These are phyloP conservation scores for Solea senegalensis DNA, from an alignment of 2,113 vertebrate species.

Conservation along the genomic window DNA sequence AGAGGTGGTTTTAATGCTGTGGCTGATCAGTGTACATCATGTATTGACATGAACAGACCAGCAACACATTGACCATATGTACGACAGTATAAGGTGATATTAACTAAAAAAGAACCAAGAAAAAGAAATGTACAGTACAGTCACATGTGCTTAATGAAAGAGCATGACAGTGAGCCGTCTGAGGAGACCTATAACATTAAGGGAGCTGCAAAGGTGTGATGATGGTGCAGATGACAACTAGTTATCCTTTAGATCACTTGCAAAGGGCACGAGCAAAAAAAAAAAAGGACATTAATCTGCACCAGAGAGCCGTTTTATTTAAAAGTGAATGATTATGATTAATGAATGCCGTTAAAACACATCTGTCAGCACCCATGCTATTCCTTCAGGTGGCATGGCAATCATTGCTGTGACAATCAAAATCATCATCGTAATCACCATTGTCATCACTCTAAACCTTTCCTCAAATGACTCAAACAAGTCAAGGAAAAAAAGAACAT, in stretches of 20 bases:
- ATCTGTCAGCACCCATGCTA: constrained; percentile 57
- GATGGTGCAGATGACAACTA: background rate
- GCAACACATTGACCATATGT: constrained; percentile 1
- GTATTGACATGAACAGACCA: constrained; percentile 4
- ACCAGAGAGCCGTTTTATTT: constrained; percentile 36
- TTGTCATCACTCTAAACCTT: constrained; percentile 39
- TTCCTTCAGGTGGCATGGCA: constrained; percentile 62
- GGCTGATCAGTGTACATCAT: background rate
- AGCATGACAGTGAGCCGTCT: constrained; percentile 14
- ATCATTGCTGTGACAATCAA: constrained; percentile 52
- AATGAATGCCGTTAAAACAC: constrained; percentile 65
- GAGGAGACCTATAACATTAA: background rate
- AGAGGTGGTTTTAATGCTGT: background rate
- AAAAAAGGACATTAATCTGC: constrained; percentile 10
- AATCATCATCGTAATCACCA: constrained; percentile 48
- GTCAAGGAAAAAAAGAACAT: background rate
- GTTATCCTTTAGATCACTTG: constrained; percentile 4
- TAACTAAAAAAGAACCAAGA: too few species aligned
- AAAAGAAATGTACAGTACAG: background rate
- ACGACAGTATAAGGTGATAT: constrained; percentile 1
- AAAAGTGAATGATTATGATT: constrained; percentile 47
- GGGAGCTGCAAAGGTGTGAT: constrained; percentile 1
- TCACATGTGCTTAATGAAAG: constrained; percentile 18
- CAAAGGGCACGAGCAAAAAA: background rate
- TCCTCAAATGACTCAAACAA: background rate